Evolutionary conservation across 2,888 invertebrate species (phyloP), one percentile per base, ranked within the genome.

Genomic region (Bellardia bayeri): DNA sequence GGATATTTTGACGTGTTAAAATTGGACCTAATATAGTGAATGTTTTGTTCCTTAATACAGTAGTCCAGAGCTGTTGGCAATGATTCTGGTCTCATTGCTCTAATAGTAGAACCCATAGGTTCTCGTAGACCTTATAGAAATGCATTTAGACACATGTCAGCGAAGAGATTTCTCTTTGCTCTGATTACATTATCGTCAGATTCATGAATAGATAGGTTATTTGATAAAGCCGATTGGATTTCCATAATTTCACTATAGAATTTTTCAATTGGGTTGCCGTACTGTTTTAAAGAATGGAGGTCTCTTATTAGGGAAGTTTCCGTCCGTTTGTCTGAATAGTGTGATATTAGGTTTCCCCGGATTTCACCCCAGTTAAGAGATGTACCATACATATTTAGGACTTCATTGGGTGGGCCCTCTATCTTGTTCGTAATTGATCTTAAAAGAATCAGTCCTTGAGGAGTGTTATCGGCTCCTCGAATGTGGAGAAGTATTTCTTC

Each of bases 31-130:
- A 69, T 58, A 23, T 88, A 86, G 33, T 71, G 76, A 11, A 87
- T 88, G n/a, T 86, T 89, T 69, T 89, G 88, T 80, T 89, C 88
- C 63, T 82, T 79, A n/a, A 90, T 86, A 33, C 90, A 90, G 23
- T 64, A 88, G 4, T 79, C 81, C 16, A 89, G 86, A 9, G 88
- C 90, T n/a, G 16, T 45, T 9, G 82, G 76, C 33, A 74, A 37
- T 56, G 33, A 3, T 4, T 33, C 33, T 4, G 33, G 33, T 4
- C 4, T 33, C 33, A 33, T 33, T 33, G 33, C 33, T 4, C 33
- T 33, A 4, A 33, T 33, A 4, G 88, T 89, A 8, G 89, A 88
- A 14, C 90, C 89, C 37, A 89, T 45, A 8, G 89, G 90, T 89
- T 89, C 89, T 49, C 68, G 87, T 13, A 90, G 64, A 7, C 89